These are phyloP conservation scores for Apogon hyalosoma DNA, from an alignment of 2,797 vertebrate genomes.

Conservation along the genomic window DNA sequence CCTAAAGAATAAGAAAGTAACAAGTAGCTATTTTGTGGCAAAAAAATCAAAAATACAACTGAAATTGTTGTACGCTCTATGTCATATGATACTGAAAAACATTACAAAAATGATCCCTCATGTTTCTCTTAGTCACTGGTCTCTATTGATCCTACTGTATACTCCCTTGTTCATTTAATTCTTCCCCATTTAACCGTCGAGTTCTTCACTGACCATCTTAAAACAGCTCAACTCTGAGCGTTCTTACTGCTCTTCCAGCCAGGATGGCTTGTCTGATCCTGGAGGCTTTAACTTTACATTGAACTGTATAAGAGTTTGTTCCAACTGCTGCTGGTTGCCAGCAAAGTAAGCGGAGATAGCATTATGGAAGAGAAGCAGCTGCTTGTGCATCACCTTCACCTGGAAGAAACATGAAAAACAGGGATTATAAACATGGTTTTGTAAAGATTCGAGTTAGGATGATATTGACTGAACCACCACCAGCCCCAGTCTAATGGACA, in stretches of 20 bases:
- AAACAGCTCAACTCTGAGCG: conserved; percentile 18
- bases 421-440: conserved; percentile 19
- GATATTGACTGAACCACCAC: conserved; percentile 2
- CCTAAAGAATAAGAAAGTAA: conserved; percentile 61
- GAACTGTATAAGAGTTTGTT: conserved; percentile 97
- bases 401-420: conserved; percentile 55
- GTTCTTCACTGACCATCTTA: conserved; percentile 44
- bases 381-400: conserved; percentile 99
- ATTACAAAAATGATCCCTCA: conserved; percentile 48
- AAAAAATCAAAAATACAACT: conserved; percentile 45
- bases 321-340: conserved; percentile 98
- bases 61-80: conserved; percentile 45
- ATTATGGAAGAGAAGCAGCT: conserved; percentile 97
- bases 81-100: conserved; percentile 60
- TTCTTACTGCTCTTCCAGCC: conserved; percentile 95
- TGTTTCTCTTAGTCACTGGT: conserved; percentile 44
- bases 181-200: conserved; percentile 41
- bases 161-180: conserved; percentile 43
- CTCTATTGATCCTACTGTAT: conserved; percentile 49
- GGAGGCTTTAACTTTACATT: conserved; percentile 94
- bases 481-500: no score
- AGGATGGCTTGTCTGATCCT: conserved; percentile 94
- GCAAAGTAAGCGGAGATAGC: conserved; percentile 98
- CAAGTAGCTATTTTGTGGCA: conserved; percentile 41
- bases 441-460: not conserved